Evolutionary conservation across 2,797 vertebrate species (phyloP), one percentile per base, ranked within the genome.

Genomic region (Calcarius lapponicus): DNA sequence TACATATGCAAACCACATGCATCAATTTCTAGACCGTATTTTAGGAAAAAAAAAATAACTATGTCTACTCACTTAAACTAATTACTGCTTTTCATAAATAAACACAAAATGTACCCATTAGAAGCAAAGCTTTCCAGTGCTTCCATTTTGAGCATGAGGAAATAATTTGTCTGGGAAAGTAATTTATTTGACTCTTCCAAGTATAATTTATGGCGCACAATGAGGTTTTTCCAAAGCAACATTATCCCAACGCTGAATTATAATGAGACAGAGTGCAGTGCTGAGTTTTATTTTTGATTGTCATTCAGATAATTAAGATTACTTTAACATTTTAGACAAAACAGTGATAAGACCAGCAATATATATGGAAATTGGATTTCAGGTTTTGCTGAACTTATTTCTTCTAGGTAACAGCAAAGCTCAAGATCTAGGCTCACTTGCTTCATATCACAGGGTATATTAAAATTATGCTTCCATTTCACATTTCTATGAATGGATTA

Each of bases 311-410:
- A 70, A 79, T 81, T 94, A 92, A 95, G 75, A 93, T 96, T 95
- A 81, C 93, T 96, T 94, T 43, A 90, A 88, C 73, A 97, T 88
- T 95, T 95, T 84, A 97, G 94, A 97, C 95, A 96, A 96, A 97
- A 93, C 29, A 92, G 65, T 70, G 95, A 95, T 95, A 97, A 97
- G 61, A 88, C 86, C 80, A 88, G 91, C 91, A 97, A 96, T 96
- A 96, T 97, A 96, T 95, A 97, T 97, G 95, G 95, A 96, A 97
- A 96, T 97, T 32, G 54, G 91, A 62, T 87, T 93, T 87, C 84
- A 78, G 67, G 10, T 85, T 94, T 92, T 92, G 53, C 95, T 91
- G 86, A 79, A 86, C 86, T 86, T 87, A 91, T 88, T 94, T 90
- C 66, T 85, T 91, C 74, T 87, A 80, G 51, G 93, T 83, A 93